Evolutionary conservation across 1,140 invertebrate genomes (phyloP), one percentile per base, ranked within the genome.

Genomic region (Cherax destructor): DNA sequence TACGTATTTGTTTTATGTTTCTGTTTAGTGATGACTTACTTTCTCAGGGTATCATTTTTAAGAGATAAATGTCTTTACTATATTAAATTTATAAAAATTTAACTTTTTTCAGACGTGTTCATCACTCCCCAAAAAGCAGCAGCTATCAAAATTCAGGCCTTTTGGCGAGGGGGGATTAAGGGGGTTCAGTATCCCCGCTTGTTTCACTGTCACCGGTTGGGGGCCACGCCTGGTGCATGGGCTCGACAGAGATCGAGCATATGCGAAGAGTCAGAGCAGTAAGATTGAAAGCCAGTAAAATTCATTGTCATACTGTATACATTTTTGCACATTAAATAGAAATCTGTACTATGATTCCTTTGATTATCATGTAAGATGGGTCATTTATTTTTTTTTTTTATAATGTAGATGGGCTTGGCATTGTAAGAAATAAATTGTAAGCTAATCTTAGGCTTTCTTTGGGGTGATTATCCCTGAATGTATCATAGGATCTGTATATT

Each of bases 81-180:
- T 65, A 1, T 18, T 65, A 65, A 7, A 21, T 65, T 18, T 10
- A 18, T 16, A n/a, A 18, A 0, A 21, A 65, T 6, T 18, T 18
- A 65, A 21, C 21, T 2, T 65, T 59, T 90, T 93, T 76, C 94
- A 96, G 96, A 93, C 95, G 96, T 93, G 97, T 97, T 0, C 95
- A 96, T 76, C 95, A 95, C 50, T 56, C 96, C 98, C 0, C 95
- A 97, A 88, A 96, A 96, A 7, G 96, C 96, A 47, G 98, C 98
- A 0, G 98, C 97, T 0, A 96, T 96, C 10, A 96, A 95, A 10
- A 97, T 99, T 9, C 98, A 99, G 94, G 96, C 96, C 74, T 95
- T 95, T 79, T 95, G 97, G 5, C 95, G 97, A 79, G 97, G 97
- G 0, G 97, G 96, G 95, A 86, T 96, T 47, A 95, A 95, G 72